Percentiles rank a stretch among this genome's conserved stretches.
These are phyloP conservation scores for Tipula helvola DNA, from an alignment of 2,888 invertebrate genomes.

Conservation along the genomic window DNA sequence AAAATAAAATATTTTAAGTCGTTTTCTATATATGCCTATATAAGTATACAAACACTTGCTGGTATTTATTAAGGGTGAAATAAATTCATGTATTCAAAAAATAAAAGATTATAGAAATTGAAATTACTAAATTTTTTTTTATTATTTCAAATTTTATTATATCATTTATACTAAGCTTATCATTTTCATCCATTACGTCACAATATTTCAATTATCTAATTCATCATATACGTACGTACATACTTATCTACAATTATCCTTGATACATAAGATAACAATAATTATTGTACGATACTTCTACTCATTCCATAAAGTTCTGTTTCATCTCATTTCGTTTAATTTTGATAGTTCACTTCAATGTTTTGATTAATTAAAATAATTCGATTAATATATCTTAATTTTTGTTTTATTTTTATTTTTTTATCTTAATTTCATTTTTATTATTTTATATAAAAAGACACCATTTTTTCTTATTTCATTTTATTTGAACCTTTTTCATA, in stretches of 20 bases:
- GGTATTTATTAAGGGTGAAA: not conserved
- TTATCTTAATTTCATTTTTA: not conserved
- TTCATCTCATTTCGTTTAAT: not conserved
- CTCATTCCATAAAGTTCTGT: not conserved
- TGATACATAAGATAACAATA: not conserved
- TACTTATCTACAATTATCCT: not conserved
- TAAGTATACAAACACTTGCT: not conserved
- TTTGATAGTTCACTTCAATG: not conserved
- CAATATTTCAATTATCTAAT: not conserved
- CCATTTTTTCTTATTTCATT: not conserved
- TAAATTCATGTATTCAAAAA: not conserved
- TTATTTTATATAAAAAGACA: not conserved
- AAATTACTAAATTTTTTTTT: not conserved
- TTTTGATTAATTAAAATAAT: slow-evolving; percentile 4
- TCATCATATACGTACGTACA: not conserved
- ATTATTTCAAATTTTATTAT: not conserved
- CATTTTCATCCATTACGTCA: not conserved
- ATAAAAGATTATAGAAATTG: not conserved
- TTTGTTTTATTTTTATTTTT: not conserved
- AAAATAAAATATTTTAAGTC: slow-evolving; percentile 4
- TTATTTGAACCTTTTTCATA: not conserved
- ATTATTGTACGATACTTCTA: not conserved
- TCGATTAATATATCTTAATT: slow-evolving; percentile 4
- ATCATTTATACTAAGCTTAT: not conserved
- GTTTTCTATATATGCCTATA: not conserved